These are phyloP conservation scores for Eulithis testata DNA, from an alignment of 2,888 invertebrate genomes.

Conservation along the genomic window DNA sequence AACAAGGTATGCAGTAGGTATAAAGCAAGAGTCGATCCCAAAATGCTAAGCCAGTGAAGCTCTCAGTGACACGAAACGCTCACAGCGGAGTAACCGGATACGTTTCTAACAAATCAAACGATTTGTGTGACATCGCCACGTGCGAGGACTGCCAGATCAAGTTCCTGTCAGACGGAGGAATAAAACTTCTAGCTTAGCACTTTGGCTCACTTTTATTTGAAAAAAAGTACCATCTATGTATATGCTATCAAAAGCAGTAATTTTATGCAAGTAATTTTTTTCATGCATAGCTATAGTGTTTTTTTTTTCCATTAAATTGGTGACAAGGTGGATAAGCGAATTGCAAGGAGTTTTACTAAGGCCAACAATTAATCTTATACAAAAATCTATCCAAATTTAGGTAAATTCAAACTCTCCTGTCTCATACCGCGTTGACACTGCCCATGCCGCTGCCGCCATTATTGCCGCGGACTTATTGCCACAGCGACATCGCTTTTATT, in stretches of 20 bases:
- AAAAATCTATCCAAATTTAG: background rate
- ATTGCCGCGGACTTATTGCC: no score
- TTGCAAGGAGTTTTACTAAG: no score
- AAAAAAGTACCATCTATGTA: background rate
- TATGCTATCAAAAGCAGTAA: no score
- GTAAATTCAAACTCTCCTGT: constrained; percentile 5
- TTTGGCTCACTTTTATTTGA: constrained; percentile 2
- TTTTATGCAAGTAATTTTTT: no score
- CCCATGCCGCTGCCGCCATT: no score
- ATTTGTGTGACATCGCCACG: constrained; percentile 62
- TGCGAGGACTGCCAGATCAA: constrained; percentile 42
- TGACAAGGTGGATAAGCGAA: no score
- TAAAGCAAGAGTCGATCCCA: constrained; percentile 1
- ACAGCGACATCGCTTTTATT: no score
- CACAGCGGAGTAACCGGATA: constrained; percentile 57
- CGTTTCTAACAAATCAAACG: constrained; percentile 61
- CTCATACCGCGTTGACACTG: no score
- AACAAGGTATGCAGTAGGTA: no score
- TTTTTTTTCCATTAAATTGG: no score
- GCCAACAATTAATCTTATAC: no score
- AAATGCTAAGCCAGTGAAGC: constrained; percentile 24
- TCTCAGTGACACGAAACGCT: constrained; percentile 31
- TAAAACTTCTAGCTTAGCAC: constrained; percentile 21
- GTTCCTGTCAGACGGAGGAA: constrained; percentile 28
- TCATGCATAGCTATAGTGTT: no score